phyloP scores from a whole-genome alignment of 2,797 vertebrate species.

The Enteromius viviparus region DNA sequence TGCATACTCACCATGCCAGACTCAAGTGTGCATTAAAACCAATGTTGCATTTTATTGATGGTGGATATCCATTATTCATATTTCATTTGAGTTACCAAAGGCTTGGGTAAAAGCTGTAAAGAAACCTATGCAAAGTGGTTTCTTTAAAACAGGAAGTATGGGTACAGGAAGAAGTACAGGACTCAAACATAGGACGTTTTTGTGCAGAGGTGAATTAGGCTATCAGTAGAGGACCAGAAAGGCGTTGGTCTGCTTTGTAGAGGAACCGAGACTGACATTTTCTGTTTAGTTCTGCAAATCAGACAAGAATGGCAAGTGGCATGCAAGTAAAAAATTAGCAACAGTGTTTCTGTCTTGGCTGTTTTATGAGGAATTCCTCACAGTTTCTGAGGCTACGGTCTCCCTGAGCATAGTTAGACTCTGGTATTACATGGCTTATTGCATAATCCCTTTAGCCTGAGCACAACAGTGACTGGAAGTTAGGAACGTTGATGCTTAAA shows the following conservation, averaged over 20 bases:
- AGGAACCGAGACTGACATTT: conserved; percentile 27
- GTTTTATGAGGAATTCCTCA: conserved; percentile 32
- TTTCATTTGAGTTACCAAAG: background rate
- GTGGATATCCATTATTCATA: background rate
- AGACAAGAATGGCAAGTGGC: background rate
- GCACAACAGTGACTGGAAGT: background rate
- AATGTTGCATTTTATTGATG: background rate
- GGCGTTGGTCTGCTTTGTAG: background rate
- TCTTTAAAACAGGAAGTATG: conserved; percentile 47
- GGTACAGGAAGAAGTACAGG: background rate
- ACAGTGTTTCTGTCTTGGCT: background rate
- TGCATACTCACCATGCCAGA: background rate
- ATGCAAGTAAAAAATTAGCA: background rate
- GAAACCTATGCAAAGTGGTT: background rate
- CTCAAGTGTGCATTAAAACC: background rate
- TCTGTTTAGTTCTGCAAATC: conserved; percentile 15
- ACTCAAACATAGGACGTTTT: conserved; percentile 10
- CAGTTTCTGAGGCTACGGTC: background rate
- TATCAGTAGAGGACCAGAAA: conserved; percentile 9
- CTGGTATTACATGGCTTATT: conserved; percentile 48
- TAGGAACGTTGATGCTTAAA: background rate
- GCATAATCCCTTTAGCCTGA: conserved; percentile 39
- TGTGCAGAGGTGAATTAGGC: background rate
- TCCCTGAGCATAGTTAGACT: background rate
- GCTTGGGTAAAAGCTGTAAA: background rate